Evolutionary conservation across 2,113 vertebrate species (phyloP).

Genomic region (Heptranchias perlo): DNA sequence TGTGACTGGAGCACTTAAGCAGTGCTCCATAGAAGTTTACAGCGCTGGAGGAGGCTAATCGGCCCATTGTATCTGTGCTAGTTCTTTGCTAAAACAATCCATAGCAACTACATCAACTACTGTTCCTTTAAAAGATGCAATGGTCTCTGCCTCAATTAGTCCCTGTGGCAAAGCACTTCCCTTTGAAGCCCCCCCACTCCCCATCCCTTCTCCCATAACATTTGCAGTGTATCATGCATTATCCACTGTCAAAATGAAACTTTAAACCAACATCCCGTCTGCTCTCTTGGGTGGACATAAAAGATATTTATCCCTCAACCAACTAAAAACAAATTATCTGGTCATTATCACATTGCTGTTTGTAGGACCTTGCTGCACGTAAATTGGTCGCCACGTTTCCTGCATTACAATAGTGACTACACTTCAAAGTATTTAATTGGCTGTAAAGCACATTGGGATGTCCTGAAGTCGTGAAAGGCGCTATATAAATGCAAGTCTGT

Average conservation of each 20-base stretch:
- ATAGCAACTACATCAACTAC: not conserved
- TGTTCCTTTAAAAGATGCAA: not conserved
- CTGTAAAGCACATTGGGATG: not conserved
- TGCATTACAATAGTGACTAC: not conserved
- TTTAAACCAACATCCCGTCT: not conserved
- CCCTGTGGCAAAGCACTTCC: not conserved
- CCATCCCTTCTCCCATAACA: not conserved
- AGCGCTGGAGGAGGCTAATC: not conserved
- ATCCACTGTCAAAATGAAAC: not conserved
- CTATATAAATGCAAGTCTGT: not conserved
- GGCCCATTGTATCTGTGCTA: not conserved
- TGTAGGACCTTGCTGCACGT: not conserved
- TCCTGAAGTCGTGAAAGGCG: not conserved
- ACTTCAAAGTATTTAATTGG: not conserved
- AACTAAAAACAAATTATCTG: no score
- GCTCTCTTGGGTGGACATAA: not conserved
- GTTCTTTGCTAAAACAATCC: not conserved
- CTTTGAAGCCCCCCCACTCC: not conserved
- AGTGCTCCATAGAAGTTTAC: not conserved
- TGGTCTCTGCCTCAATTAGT: not conserved
- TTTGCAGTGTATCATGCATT: not conserved
- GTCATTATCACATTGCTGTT: not conserved
- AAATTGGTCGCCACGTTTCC: not conserved
- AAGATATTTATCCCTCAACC: no score
- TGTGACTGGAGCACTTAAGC: not conserved